A percentile compares a stretch with the other conserved stretches of the same genome.
Evolutionary conservation across 2,888 invertebrate species (phyloP).

Genomic region (Tachina lurida): DNA sequence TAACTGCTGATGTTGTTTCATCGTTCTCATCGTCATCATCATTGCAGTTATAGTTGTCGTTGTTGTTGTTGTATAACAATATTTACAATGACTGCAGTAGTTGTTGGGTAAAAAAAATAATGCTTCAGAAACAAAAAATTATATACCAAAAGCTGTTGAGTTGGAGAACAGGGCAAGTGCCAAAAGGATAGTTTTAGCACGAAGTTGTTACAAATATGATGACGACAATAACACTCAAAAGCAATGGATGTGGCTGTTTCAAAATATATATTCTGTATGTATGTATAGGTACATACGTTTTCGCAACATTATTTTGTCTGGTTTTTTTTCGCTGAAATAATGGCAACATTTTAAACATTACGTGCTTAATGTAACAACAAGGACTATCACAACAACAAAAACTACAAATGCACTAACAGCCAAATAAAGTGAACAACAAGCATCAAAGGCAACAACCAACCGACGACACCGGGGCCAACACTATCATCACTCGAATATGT

Average conservation of each 20-base stretch:
- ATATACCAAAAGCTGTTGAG: slow-evolving; percentile 11
- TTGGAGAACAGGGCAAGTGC: slow-evolving; percentile 34
- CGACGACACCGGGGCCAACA: slow-evolving; percentile 16
- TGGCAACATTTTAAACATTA: slow-evolving; percentile 71
- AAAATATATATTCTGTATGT: slow-evolving; percentile 19
- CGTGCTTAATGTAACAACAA: slow-evolving; percentile 68
- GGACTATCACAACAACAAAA: slow-evolving; percentile 23
- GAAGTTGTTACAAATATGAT: slow-evolving; percentile 66
- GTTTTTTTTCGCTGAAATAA: slow-evolving; percentile 68
- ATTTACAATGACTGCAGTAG: slow-evolving; percentile 71
- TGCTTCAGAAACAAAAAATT: neutral
- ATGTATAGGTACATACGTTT: neutral
- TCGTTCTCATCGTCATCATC: neutral
- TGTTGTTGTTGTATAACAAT: slow-evolving; percentile 64
- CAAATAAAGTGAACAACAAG: slow-evolving; percentile 45
- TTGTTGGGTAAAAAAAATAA: slow-evolving; percentile 11
- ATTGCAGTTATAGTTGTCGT: neutral
- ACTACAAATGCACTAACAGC: slow-evolving; percentile 17
- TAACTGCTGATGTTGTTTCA: slow-evolving; percentile 61
- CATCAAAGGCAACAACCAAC: slow-evolving; percentile 47
- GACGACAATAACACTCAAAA: slow-evolving; percentile 72
- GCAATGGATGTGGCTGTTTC: slow-evolving; percentile 68
- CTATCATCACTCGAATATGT: slow-evolving; percentile 36
- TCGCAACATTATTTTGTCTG: slow-evolving; percentile 42
- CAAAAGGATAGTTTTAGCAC: slow-evolving; percentile 55